Evolutionary conservation across 2,113 vertebrate species (phyloP).

Genomic region (Bungarus multicinctus): DNA sequence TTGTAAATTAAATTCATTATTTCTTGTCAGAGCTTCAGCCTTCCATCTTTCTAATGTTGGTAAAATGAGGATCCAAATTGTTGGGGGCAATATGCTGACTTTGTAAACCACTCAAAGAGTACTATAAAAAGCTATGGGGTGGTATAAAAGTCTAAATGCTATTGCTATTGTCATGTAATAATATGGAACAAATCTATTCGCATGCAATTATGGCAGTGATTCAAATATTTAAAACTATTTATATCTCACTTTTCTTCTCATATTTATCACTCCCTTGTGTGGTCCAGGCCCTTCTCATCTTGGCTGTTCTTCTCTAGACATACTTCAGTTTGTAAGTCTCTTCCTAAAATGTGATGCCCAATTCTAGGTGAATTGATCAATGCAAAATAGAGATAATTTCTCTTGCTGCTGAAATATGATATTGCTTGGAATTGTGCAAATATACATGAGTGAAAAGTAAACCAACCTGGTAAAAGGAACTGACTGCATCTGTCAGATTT

Average conservation of each 20-base stretch:
- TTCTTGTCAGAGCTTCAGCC: background rate
- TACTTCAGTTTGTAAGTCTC: background rate
- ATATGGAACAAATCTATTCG: background rate
- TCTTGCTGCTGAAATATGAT: background rate
- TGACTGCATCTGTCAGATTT: background rate
- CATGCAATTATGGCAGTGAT: background rate
- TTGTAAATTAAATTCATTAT: background rate
- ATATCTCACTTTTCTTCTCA: background rate
- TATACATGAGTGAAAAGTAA: background rate
- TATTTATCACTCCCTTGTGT: background rate
- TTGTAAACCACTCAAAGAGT: background rate
- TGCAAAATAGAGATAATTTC: background rate
- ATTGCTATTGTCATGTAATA: background rate
- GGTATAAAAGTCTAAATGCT: background rate
- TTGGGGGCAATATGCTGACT: background rate
- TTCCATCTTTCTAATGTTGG: background rate
- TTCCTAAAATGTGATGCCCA: background rate
- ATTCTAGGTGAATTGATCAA: background rate
- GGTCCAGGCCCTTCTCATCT: background rate
- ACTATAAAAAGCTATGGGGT: too few relatives aligned
- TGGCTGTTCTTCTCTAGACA: background rate
- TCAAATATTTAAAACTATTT: background rate
- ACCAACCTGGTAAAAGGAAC: background rate
- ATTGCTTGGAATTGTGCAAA: fast-evolving
- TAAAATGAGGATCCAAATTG: background rate